A percentile compares a stretch with the other conserved stretches of the same genome.
phyloP scores from a whole-genome alignment of 2,113 vertebrate species.

The Rhinichthys klamathensis region DNA sequence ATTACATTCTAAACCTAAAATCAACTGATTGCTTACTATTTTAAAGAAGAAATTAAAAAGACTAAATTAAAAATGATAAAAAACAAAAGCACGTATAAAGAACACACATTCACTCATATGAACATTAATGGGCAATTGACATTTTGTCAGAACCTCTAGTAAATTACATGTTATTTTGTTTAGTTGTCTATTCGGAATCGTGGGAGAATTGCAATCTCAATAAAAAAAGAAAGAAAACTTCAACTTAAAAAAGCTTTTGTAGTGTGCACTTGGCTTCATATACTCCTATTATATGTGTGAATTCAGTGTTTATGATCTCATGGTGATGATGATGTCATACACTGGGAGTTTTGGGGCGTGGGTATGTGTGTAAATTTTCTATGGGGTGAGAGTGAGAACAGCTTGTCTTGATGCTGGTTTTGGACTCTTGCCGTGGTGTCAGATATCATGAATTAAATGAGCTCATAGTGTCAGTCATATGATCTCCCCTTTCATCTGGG shows the following conservation, averaged over 20 bases:
- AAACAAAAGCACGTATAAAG: too few relatives aligned
- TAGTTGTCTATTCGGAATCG: too few relatives aligned
- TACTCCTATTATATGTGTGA: not conserved
- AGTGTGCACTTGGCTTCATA: not conserved
- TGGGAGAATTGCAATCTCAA: too few relatives aligned
- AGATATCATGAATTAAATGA: conserved; percentile 24
- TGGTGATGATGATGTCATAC: conserved; percentile 34
- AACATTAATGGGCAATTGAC: too few relatives aligned
- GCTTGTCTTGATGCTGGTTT: conserved; percentile 42
- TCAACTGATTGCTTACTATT: too few relatives aligned
- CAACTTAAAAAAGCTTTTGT: not conserved
- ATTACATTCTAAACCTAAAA: too few relatives aligned
- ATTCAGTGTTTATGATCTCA: not conserved
- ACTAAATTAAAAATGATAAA: too few relatives aligned
- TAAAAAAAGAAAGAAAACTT: too few relatives aligned
- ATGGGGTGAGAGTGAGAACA: conserved; percentile 35
- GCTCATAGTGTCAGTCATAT: conserved; percentile 10
- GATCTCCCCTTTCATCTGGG: conserved; percentile 12
- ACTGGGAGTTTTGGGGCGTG: conserved; percentile 38
- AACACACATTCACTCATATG: too few relatives aligned
- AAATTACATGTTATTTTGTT: too few relatives aligned
- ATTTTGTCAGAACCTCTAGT: too few relatives aligned
- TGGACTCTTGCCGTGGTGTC: conserved; percentile 46
- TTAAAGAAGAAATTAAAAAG: too few relatives aligned
- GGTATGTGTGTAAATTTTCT: conserved; percentile 16